These are phyloP conservation scores for Tortrix viridana DNA, from an alignment of 2,888 invertebrate species.

Conservation along the genomic window DNA sequence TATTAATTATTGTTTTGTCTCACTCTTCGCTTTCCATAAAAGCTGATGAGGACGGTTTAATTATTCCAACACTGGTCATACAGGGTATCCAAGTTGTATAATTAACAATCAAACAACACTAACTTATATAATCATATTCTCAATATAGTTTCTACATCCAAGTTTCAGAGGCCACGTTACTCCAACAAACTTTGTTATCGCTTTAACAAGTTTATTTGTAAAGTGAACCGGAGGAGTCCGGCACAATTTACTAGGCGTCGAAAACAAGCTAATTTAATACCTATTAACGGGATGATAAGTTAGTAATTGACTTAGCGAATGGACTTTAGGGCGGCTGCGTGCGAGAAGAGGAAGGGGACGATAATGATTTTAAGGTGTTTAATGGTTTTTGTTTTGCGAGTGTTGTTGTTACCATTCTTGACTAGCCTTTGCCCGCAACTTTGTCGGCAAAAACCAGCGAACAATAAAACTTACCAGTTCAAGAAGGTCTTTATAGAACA, in stretches of 20 bases:
- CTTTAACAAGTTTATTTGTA: slow-evolving; percentile 71
- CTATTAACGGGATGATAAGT: slow-evolving; percentile 45
- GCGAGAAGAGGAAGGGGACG: not conserved
- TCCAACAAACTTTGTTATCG: slow-evolving; percentile 71
- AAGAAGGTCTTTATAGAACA: too few species aligned
- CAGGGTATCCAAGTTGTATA: too few species aligned
- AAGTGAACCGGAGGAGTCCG: slow-evolving; percentile 70
- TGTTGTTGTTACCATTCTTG: not conserved
- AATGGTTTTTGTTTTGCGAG: not conserved
- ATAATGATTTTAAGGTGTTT: not conserved
- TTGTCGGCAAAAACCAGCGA: too few species aligned
- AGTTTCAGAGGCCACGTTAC: slow-evolving; percentile 57
- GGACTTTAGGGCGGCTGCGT: not conserved
- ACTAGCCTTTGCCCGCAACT: too few species aligned
- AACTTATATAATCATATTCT: too few species aligned
- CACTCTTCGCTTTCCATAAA: too few species aligned
- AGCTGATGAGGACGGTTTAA: too few species aligned
- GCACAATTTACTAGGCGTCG: slow-evolving; percentile 61
- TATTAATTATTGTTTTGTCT: too few species aligned
- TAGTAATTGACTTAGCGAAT: slow-evolving; percentile 15
- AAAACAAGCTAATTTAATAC: slow-evolving; percentile 48
- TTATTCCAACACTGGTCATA: too few species aligned
- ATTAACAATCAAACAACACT: too few species aligned
- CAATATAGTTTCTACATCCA: slow-evolving; percentile 33
- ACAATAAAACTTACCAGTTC: too few species aligned